Conservation (phyloP, 1,140 invertebrate species). For the Lordiphosa stackelbergi region DNA sequence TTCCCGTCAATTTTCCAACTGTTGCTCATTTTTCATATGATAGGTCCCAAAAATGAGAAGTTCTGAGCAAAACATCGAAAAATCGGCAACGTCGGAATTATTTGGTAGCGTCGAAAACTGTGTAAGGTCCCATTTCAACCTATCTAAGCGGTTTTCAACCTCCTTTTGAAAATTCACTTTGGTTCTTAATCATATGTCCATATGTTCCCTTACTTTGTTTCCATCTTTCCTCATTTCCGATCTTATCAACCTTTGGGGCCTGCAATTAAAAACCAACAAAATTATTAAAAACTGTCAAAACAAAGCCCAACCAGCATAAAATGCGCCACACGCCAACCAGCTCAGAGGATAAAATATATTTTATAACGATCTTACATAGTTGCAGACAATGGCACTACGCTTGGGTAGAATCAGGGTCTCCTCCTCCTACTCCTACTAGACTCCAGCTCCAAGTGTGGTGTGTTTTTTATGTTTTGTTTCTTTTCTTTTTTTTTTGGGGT, state of each 20-base stretch:
- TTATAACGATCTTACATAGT: conserved; percentile 67
- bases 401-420: conserved; percentile 3
- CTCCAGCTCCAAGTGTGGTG: conserved; percentile 2
- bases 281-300: conserved; percentile 71
- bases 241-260: conserved; percentile 1
- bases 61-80: too few species aligned
- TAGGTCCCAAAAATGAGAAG: too few species aligned
- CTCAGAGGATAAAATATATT: conserved; percentile 43
- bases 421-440: conserved; percentile 8
- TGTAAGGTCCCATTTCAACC: too few species aligned
- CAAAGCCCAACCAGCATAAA: conserved; percentile 56
- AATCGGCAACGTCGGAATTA: too few species aligned
- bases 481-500: conserved; percentile 4
- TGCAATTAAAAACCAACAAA: conserved; percentile 66
- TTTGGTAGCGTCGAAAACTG: too few species aligned
- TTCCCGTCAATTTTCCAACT: too few species aligned
- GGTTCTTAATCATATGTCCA: neutral
- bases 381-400: conserved; percentile 63
- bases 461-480: conserved; percentile 5
- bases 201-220: neutral
- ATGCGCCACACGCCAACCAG: conserved; percentile 58
- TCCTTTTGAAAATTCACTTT: too few species aligned
- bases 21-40: too few species aligned
- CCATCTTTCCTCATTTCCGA: conserved; percentile 1
- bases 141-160: too few species aligned